These are phyloP conservation scores for Copidosoma aretas DNA, from an alignment of 2,888 invertebrate species.

Conservation along the genomic window DNA sequence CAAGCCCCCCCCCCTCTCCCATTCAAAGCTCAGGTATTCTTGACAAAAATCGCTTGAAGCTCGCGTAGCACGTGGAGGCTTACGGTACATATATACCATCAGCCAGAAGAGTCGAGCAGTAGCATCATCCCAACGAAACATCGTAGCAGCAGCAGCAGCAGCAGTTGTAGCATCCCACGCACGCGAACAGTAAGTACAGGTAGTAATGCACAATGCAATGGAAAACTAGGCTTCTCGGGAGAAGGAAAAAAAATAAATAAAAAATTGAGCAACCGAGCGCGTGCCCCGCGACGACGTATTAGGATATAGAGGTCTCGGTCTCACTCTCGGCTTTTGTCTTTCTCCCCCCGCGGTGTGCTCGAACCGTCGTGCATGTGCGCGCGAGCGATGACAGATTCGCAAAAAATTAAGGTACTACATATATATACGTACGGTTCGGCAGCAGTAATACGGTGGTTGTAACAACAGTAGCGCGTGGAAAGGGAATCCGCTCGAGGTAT, in stretches of 20 bases:
- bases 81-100: too few species aligned
- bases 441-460: neutral
- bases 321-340: neutral
- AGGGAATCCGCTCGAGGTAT: constrained; percentile 30
- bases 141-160: neutral
- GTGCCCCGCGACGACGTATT: constrained; percentile 9
- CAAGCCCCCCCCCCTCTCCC: too few species aligned
- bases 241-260: too few species aligned
- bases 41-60: too few species aligned
- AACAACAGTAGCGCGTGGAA: constrained; percentile 30
- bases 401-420: too few species aligned
- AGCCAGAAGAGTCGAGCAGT: too few species aligned
- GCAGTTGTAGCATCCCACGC: neutral
- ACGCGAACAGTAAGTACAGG: neutral
- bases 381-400: too few species aligned
- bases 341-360: neutral
- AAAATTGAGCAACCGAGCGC: neutral
- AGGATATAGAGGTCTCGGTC: constrained; percentile 32
- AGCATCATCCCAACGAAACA: too few species aligned
- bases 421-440: too few species aligned
- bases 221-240: too few species aligned
- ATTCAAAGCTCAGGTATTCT: neutral
- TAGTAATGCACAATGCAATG: neutral
- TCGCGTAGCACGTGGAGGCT: too few species aligned
- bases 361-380: too few species aligned